Conservation (phyloP, 2,113 vertebrate species). For the Garra rufa region DNA sequence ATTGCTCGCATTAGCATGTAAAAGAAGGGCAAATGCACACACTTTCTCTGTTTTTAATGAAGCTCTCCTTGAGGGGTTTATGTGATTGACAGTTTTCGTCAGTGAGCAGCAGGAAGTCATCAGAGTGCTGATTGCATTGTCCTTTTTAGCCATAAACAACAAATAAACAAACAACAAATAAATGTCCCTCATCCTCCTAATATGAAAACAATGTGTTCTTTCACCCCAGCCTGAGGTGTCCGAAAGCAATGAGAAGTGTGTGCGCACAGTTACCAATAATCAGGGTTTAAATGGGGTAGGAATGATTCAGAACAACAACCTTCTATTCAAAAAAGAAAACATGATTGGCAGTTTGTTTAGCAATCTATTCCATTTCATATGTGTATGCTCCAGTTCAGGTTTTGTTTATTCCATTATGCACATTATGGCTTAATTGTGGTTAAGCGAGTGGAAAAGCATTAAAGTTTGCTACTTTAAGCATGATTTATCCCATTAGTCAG, state of each 20-base stretch:
- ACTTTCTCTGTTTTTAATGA: background rate
- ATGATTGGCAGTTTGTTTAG: slow-evolving; percentile 30
- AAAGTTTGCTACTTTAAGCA: background rate
- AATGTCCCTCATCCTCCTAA: background rate
- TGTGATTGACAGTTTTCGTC: slow-evolving; percentile 17
- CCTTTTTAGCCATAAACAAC: slow-evolving; percentile 22
- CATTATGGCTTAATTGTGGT: background rate
- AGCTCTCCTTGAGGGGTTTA: background rate
- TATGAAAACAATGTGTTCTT: slow-evolving; percentile 5
- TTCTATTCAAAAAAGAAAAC: slow-evolving; percentile 15
- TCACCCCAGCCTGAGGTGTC: background rate
- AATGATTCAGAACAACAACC: slow-evolving; percentile 1
- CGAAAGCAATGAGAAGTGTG: slow-evolving; percentile 1
- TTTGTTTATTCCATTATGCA: slow-evolving; percentile 22
- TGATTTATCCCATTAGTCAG: slow-evolving; percentile 5
- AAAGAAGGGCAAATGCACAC: background rate
- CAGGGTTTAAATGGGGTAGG: slow-evolving; percentile 52
- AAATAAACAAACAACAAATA: slow-evolving; percentile 10
- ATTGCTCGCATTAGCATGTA: background rate
- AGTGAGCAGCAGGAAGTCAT: slow-evolving; percentile 35
- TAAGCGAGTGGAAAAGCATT: slow-evolving; percentile 9
- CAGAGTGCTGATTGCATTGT: slow-evolving; percentile 30
- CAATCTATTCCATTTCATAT: slow-evolving; percentile 11
- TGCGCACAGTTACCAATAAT: background rate
- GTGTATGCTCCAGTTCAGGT: background rate